Evolutionary conservation across 1,140 invertebrate genomes (phyloP).

Genomic region (Scaptomyza hsui): DNA sequence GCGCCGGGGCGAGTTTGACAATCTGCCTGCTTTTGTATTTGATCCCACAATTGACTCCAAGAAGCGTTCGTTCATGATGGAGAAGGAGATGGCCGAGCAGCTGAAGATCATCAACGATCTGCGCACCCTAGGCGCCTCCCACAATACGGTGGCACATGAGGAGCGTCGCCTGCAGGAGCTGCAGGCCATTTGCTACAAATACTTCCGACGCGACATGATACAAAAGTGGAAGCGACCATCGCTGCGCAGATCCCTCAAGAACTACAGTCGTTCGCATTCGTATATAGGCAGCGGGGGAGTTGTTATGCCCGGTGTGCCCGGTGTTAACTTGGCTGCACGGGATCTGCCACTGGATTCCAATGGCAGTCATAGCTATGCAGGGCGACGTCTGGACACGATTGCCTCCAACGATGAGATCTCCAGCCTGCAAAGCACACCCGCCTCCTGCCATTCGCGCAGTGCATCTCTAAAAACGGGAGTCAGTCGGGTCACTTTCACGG

Average conservation of each 20-base stretch:
- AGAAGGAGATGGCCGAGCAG: conserved; percentile 98
- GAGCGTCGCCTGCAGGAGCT: conserved; percentile 94
- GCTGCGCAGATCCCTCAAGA: conserved; percentile 71
- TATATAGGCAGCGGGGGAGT: conserved; percentile 63
- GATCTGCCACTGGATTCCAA: conserved; percentile 66
- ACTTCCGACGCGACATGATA: conserved; percentile 88
- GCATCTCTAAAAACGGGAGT: conserved; percentile 88
- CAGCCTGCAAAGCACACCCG: conserved; percentile 88
- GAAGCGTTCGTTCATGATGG: conserved; percentile 95
- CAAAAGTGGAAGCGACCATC: conserved; percentile 82
- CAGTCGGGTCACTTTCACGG: conserved; percentile 77
- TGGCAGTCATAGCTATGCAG: conserved; percentile 56
- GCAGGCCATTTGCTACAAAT: conserved; percentile 95
- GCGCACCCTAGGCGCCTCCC: conserved; percentile 94
- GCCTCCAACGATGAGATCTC: conserved; percentile 84
- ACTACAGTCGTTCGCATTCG: conserved; percentile 77
- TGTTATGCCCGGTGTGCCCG: conserved; percentile 10
- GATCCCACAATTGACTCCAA: conserved; percentile 94
- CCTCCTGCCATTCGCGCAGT: conserved; percentile 89
- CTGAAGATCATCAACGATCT: conserved; percentile 97
- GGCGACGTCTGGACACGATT: conserved; percentile 74
- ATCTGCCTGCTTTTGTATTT: conserved; percentile 93
- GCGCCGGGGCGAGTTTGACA: conserved; percentile 86
- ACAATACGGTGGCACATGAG: conserved; percentile 95
- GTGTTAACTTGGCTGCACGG: conserved; percentile 25